Base-by-base conservation (phyloP, 2,888 invertebrate genomes). In the Trachelus iudaicus region DNA sequence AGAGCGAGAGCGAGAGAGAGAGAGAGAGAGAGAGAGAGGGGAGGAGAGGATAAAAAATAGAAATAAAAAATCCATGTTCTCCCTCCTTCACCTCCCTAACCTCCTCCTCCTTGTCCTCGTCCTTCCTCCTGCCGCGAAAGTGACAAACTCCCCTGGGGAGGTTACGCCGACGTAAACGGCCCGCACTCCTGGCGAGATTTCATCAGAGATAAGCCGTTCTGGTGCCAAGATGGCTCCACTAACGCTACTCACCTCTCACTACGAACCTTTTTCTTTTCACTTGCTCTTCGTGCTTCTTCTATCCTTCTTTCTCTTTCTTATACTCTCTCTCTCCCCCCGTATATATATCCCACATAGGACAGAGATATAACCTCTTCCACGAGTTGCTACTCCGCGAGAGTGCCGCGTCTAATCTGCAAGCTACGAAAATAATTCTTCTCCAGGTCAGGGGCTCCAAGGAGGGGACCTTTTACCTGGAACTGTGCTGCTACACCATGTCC, bases 331-430 rank as follows among this genome's bases (percentile, higher is more conserved):
- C 34, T 15, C 74, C 30, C 34, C 9, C 34, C 3, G 9, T 23
- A 6, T 56, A 23, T 40, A 6, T 40, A 15, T 40, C 15, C 4
- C 40, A 40, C 40, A 40, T 56, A 56, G 23, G 23, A 23, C 23
- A 77, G 74, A 76, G 77, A 76, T 76, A 34, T 77, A 73, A 71
- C 76, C 56, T 75, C 78, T 73, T 77, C 75, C 69, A 73, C 76
- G 76, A 71, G 75, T n/a, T 76, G 33, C 75, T 69, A 76, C 73
- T 79, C n/a, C 69, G 75, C 33, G 71, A 71, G 34, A 34, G 71
- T 33, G 71, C 71, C 33, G 71, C 71, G 71, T 71, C 71, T 71
- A 71, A 71, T 71, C 71, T 71, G 71, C 71, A 71, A 71, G 71
- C 71, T 31, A 71, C 71, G 71, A 71, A 71, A 71, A 71, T 71